A percentile compares a stretch with the other conserved stretches of the same genome.
These are phyloP conservation scores for Characodon lateralis DNA, from an alignment of 2,797 vertebrate genomes.

Conservation along the genomic window DNA sequence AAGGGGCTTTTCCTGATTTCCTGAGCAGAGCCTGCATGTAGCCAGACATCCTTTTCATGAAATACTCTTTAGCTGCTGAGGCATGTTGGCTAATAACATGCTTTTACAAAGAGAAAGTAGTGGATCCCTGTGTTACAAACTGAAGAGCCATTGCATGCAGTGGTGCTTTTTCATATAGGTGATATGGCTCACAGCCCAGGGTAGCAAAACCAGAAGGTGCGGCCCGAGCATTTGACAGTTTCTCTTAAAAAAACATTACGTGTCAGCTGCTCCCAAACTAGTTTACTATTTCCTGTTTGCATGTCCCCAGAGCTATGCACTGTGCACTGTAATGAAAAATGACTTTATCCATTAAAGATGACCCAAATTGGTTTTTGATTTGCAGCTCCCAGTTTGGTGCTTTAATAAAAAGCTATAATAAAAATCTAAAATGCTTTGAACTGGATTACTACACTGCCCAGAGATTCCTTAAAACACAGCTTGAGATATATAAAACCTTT, in stretches of 20 bases:
- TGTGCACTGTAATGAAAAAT: neutral
- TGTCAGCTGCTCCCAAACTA: neutral
- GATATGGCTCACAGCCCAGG: neutral
- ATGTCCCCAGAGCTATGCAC: neutral
- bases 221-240: neutral
- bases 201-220: neutral
- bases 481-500: too few relatives aligned
- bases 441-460: neutral
- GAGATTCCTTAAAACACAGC: neutral
- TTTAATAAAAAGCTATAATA: too few relatives aligned
- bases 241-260: neutral
- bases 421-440: neutral
- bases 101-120: neutral
- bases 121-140: neutral
- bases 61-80: neutral
- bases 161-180: neutral
- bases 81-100: neutral
- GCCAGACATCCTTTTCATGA: neutral
- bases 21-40: neutral
- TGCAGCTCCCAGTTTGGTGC: neutral
- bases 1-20: neutral
- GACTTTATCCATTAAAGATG: neutral
- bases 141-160: neutral
- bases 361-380: neutral
- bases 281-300: neutral